Conservation (phyloP, 2,113 vertebrate genomes). For the Paedocypris sp. region DNA sequence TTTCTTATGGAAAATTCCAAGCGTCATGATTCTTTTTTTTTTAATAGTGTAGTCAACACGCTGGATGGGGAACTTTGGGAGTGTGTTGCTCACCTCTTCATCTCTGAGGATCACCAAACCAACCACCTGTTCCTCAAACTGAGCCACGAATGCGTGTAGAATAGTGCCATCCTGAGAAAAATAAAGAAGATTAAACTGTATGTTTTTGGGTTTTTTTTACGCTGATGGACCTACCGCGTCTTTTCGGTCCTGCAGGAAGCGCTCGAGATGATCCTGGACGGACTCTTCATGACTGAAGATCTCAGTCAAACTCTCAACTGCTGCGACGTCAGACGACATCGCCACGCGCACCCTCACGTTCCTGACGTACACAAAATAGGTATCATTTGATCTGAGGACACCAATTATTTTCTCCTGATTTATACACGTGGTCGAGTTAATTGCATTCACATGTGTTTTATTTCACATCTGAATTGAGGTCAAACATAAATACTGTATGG, state of each 20-base stretch:
- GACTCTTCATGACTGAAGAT: slow-evolving; percentile 48
- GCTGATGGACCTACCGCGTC: slow-evolving; percentile 74
- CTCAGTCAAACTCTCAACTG: slow-evolving; percentile 58
- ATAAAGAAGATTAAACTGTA: background rate
- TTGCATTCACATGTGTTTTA: too few species aligned
- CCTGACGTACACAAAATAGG: slow-evolving; percentile 43
- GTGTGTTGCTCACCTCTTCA: slow-evolving; percentile 69
- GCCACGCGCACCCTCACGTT: slow-evolving; percentile 67
- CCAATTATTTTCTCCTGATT: too few species aligned
- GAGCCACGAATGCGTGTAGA: slow-evolving; percentile 71
- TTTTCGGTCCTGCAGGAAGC: slow-evolving; percentile 52
- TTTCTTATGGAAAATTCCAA: too few species aligned
- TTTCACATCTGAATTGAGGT: too few species aligned
- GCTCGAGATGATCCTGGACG: slow-evolving; percentile 66
- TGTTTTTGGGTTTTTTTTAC: too few species aligned
- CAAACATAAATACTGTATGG: too few species aligned
- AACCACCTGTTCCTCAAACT: slow-evolving; percentile 64
- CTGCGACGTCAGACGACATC: slow-evolving; percentile 48
- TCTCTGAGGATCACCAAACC: slow-evolving; percentile 72
- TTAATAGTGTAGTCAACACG: too few species aligned
- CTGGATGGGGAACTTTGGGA: background rate
- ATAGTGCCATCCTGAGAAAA: slow-evolving; percentile 63
- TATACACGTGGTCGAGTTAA: too few species aligned
- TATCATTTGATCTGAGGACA: background rate
- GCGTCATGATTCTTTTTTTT: too few species aligned